These are phyloP conservation scores for Tamandua tetradactyla DNA, from an alignment of 2,797 vertebrate genomes.

Conservation along the genomic window DNA sequence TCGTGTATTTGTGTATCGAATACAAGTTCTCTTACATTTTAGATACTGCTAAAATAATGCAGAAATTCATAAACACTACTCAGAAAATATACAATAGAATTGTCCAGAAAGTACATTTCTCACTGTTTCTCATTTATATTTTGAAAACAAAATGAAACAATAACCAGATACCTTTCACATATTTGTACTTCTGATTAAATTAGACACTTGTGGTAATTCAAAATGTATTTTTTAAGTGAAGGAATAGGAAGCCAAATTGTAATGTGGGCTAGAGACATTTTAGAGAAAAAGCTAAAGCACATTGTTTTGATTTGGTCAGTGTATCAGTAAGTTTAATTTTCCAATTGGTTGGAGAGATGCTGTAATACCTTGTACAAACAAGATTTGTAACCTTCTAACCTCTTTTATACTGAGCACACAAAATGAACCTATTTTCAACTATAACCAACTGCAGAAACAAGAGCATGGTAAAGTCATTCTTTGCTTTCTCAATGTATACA, in stretches of 20 bases:
- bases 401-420: slow-evolving; percentile 66
- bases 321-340: slow-evolving; percentile 82
- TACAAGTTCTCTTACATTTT: slow-evolving; percentile 17
- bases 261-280: slow-evolving; percentile 72
- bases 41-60: slow-evolving; percentile 23
- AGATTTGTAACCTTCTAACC: slow-evolving; percentile 74
- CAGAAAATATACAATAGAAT: slow-evolving; percentile 65
- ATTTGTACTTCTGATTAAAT: slow-evolving; percentile 78
- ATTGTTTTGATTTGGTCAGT: slow-evolving; percentile 80
- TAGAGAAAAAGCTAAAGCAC: slow-evolving; percentile 66
- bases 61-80: slow-evolving; percentile 63
- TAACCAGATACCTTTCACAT: slow-evolving; percentile 69
- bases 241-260: slow-evolving; percentile 72
- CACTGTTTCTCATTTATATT: slow-evolving; percentile 70
- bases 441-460: slow-evolving; percentile 68
- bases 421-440: slow-evolving; percentile 76
- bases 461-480: slow-evolving; percentile 68
- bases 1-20: slow-evolving; percentile 7
- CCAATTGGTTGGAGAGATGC: slow-evolving; percentile 76
- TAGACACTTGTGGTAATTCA: slow-evolving; percentile 74
- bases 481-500: slow-evolving; percentile 55
- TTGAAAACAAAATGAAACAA: slow-evolving; percentile 74
- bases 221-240: slow-evolving; percentile 67
- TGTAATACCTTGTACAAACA: slow-evolving; percentile 69
- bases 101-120: slow-evolving; percentile 69